These are phyloP conservation scores for Ophioderma brevispina DNA, from an alignment of 35 echinoderm and acorn worm species.

Conservation along the genomic window DNA sequence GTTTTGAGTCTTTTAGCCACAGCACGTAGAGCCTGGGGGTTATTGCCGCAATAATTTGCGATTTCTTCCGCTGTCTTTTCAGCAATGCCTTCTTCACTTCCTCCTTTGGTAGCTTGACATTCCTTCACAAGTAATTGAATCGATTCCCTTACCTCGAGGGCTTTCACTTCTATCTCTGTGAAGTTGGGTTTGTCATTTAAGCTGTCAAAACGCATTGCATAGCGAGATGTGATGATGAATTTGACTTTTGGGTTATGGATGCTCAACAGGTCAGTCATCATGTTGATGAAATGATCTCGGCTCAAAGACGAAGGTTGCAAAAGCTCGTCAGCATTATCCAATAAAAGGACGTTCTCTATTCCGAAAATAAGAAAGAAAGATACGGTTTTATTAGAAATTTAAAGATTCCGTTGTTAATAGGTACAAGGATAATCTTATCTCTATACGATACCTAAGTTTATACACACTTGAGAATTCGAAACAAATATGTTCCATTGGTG, in stretches of 20 bases:
- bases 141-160: conserved; percentile 44
- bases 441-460: no score
- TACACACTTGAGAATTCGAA: no score
- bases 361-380: no score
- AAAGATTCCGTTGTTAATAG: no score
- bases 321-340: conserved; percentile 67
- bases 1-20: conserved; percentile 37
- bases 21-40: conserved; percentile 53
- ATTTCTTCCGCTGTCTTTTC: conserved; percentile 28
- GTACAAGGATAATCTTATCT: no score
- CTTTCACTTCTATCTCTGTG: conserved; percentile 37
- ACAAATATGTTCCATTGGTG: no score
- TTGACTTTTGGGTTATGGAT: conserved; percentile 20
- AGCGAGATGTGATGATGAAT: conserved; percentile 46
- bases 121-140: conserved; percentile 26
- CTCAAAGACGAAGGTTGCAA: conserved; percentile 25
- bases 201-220: conserved; percentile 25
- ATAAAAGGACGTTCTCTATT: conserved; percentile 33
- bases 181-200: conserved; percentile 31
- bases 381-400: no score
- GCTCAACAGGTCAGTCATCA: neutral
- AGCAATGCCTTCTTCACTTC: neutral
- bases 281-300: conserved; percentile 57
- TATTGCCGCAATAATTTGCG: conserved; percentile 54
- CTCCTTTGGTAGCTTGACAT: neutral